Evolutionary conservation across 2,797 vertebrate genomes (phyloP).

Genomic region (Pseudochirops cupreus): DNA sequence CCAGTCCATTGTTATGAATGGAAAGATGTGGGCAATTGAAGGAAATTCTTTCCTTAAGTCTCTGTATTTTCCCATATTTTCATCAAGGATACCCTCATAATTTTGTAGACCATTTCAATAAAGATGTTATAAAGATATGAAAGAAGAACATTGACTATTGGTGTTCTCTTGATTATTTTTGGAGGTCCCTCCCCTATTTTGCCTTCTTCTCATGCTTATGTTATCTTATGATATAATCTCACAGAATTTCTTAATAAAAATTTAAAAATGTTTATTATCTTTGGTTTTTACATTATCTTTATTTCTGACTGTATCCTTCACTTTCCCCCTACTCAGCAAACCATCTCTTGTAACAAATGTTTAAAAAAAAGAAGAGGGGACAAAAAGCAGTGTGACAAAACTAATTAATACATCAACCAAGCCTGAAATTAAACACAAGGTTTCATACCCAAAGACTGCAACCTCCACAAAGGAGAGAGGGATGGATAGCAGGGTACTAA

Average conservation of each 20-base stretch:
- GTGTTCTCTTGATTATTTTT: background rate
- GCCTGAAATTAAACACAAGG: background rate
- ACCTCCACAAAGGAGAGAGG: background rate
- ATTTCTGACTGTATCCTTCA: background rate
- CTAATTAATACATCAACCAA: background rate
- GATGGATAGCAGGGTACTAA: too few relatives aligned
- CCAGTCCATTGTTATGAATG: too few relatives aligned
- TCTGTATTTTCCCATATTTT: background rate
- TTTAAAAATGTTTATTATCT: background rate
- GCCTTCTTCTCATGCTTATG: background rate
- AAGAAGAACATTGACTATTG: background rate
- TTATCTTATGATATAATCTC: background rate
- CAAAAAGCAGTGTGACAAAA: background rate
- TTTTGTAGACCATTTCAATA: background rate
- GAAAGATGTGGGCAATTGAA: background rate
- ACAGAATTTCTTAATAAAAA: background rate
- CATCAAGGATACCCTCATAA: background rate
- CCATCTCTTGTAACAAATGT: background rate
- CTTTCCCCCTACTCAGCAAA: background rate
- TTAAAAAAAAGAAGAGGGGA: background rate
- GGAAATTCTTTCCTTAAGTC: background rate
- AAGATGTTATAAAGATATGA: background rate
- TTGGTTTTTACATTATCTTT: background rate
- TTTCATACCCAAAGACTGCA: background rate
- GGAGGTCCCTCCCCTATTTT: background rate